Evolutionary conservation across 2,797 vertebrate species (phyloP), one percentile per base, ranked within the genome.

Genomic region (Ctenopoma multispine): DNA sequence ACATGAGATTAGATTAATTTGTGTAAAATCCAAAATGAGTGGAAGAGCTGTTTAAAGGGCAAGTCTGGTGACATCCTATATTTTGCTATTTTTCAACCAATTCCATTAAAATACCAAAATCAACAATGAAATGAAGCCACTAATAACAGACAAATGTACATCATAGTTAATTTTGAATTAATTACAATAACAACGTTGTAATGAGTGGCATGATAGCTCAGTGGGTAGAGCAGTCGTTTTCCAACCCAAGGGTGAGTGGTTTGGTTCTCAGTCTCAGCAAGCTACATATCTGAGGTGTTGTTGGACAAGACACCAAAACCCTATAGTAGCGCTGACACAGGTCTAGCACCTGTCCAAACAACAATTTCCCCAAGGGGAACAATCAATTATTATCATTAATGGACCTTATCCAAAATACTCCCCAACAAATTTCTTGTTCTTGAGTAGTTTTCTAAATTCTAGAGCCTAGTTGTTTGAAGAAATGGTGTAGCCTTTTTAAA

Each of bases 11-110:
- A 31, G 23, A 66, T 48, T 44, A 3, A 44, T 47, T 58, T 41
- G 4, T 63, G 40, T 43, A 54, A 49, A 70, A 58, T 77, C 14
- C 13, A 46, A 63, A 63, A 69, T 69, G 13, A 66, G 13, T 48
- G 5, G 21, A 61, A n/a, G 9, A 63, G 4, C 36, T 41, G 9
- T 67, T 54, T 55, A 34, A 60, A 44, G 5, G 18, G 21, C n/a
- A 44, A 12, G 0, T 36, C 2, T 24, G 12, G 34, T 46, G 4
- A 63, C 38, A 38, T 43, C 48, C 18, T 24, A 27, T 50, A 59
- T 59, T 64, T 44, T 34, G 17, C 2, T 48, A 48, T 38, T 38
- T 24, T 7, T 62, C 21, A 54, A 23, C 9, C 17, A 36, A 55
- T 66, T 17, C 4, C 4, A 21, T 24, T 53, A 21, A 63, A 49